Evolutionary conservation across 2,888 invertebrate genomes (phyloP).

Genomic region (Diplolepis rosae): DNA sequence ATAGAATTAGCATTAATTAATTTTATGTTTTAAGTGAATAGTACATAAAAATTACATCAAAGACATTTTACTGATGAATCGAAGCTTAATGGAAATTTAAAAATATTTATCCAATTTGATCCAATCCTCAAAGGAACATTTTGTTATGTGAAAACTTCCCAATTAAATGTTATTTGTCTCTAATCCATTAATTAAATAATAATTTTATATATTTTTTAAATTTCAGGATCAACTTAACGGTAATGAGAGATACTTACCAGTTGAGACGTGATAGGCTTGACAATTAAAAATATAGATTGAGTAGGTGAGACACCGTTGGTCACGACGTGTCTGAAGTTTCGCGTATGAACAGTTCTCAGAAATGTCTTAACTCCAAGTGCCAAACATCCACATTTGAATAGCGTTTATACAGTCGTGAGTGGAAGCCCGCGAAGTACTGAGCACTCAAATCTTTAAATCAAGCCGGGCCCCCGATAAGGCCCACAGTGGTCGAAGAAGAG

Average conservation of each 20-base stretch:
- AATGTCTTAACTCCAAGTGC: slow-evolving; percentile 15
- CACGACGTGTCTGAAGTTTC: neutral
- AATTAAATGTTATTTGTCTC: neutral
- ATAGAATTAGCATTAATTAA: neutral
- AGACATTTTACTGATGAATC: too few species aligned
- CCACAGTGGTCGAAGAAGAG: neutral
- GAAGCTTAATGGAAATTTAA: too few species aligned
- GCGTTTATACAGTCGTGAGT: slow-evolving; percentile 10
- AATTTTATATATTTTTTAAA: neutral
- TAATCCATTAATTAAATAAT: neutral
- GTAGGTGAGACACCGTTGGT: slow-evolving; percentile 5
- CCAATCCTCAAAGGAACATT: too few species aligned
- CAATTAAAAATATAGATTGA: slow-evolving; percentile 7
- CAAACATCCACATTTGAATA: slow-evolving; percentile 19
- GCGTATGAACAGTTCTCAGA: neutral
- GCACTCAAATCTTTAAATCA: slow-evolving; percentile 6
- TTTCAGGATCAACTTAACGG: neutral
- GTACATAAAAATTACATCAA: too few species aligned
- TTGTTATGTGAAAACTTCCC: neutral
- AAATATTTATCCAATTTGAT: too few species aligned
- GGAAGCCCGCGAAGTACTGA: slow-evolving; percentile 22
- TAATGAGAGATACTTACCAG: slow-evolving; percentile 9
- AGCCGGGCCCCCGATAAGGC: slow-evolving; percentile 20
- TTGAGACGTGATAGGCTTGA: slow-evolving; percentile 13
- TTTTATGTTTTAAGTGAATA: too few species aligned